Evolutionary conservation across 2,113 vertebrate species (phyloP).

Genomic region (Ammospiza caudacuta): DNA sequence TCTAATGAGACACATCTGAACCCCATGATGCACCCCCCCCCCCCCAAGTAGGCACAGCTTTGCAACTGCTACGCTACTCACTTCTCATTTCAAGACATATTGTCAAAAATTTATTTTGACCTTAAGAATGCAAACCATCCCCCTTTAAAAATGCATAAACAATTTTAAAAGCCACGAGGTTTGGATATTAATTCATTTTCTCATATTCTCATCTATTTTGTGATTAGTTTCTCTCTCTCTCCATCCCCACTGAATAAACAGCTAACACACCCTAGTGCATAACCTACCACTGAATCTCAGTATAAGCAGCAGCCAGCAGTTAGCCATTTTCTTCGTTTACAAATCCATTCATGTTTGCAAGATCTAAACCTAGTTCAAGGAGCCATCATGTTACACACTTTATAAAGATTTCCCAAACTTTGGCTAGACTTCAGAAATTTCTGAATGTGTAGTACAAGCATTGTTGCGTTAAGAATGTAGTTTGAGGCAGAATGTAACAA

Average conservation of each 20-base stretch:
- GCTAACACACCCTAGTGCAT: background rate
- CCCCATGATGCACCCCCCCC: too few species aligned
- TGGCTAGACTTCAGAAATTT: background rate
- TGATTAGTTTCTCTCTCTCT: background rate
- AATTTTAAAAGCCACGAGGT: background rate
- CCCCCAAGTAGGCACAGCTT: background rate
- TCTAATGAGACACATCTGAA: background rate
- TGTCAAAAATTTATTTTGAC: background rate
- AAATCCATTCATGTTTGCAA: background rate
- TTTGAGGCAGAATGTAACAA: background rate
- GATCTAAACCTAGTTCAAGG: background rate
- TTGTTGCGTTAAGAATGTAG: background rate
- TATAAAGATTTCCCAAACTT: background rate
- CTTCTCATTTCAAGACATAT: background rate
- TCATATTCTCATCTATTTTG: background rate
- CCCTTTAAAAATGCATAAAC: background rate
- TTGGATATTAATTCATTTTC: background rate
- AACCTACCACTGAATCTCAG: background rate
- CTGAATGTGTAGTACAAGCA: background rate
- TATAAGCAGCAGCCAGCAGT: background rate
- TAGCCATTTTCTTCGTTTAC: background rate
- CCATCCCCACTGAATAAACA: background rate
- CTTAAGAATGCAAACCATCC: background rate
- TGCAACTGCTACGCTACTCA: background rate
- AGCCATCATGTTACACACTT: background rate